A percentile compares a stretch with the other conserved stretches of the same genome.
Conservation (phyloP, 23 tunicate species). For the Clavelina lepadiformis region DNA sequence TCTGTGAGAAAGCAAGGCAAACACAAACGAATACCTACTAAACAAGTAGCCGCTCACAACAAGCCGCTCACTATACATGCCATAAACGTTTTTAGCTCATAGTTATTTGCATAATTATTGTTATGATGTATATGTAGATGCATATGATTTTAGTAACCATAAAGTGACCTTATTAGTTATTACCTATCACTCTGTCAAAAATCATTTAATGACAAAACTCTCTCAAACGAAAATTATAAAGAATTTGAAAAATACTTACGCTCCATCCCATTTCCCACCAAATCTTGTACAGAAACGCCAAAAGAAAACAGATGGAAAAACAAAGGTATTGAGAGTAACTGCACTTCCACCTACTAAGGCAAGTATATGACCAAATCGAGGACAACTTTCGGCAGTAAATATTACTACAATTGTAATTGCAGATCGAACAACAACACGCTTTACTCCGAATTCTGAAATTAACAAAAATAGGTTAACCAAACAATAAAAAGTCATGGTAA, state of each 20-base stretch:
- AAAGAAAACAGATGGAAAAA: constrained; percentile 89
- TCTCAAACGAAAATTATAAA: background rate
- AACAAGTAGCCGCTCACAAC: no score
- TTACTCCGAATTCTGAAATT: constrained; percentile 69
- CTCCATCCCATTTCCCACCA: constrained; percentile 52
- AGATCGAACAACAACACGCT: constrained; percentile 83
- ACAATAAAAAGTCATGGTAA: background rate
- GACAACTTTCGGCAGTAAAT: constrained; percentile 87
- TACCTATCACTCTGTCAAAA: no score
- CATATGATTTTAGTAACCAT: no score
- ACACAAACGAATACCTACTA: no score
- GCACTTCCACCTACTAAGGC: constrained; percentile 97
- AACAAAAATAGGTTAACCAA: background rate
- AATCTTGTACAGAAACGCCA: constrained; percentile 37
- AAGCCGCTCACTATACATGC: no score
- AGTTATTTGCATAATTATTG: no score
- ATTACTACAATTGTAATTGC: constrained; percentile 64
- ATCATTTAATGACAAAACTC: no score
- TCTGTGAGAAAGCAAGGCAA: no score
- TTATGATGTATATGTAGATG: no score
- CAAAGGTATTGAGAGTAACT: constrained; percentile 93
- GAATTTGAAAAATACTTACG: constrained; percentile 36
- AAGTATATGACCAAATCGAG: constrained; percentile 84
- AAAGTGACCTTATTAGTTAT: no score
- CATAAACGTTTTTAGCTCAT: no score